These are phyloP conservation scores for Muraenolepis orangiensis DNA, from an alignment of 2,797 vertebrate species.

Conservation along the genomic window DNA sequence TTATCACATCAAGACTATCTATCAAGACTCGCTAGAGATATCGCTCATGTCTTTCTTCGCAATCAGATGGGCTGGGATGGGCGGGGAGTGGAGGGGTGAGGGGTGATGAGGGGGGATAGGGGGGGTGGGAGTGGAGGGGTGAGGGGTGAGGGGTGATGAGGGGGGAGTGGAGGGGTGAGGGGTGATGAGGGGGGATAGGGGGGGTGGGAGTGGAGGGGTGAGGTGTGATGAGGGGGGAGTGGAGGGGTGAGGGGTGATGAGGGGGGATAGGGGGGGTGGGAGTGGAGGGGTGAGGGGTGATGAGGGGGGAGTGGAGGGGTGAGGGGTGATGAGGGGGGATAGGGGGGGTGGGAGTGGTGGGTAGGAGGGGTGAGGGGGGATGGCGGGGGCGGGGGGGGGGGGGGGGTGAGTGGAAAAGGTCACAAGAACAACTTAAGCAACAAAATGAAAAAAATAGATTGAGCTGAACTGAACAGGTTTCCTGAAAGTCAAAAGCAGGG, in stretches of 20 bases:
- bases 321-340: conserved; percentile 17
- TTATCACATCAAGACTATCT: conserved; percentile 2
- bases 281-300: neutral
- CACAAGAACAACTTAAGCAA: no score
- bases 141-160: neutral
- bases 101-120: neutral
- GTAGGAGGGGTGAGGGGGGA: neutral
- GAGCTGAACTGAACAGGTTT: neutral
- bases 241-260: neutral
- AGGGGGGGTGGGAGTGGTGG: neutral
- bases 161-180: neutral
- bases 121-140: neutral
- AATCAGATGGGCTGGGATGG: neutral
- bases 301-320: neutral
- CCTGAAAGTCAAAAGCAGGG: neutral
- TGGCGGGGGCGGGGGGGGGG: no score
- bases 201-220: conserved; percentile 18
- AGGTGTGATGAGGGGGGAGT: neutral
- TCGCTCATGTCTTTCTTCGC: conserved; percentile 1
- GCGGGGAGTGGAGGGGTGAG: neutral
- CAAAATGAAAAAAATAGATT: neutral
- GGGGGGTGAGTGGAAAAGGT: neutral
- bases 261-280: neutral
- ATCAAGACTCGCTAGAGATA: no score
- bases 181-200: conserved; percentile 18